phyloP scores from a whole-genome alignment of 1,140 invertebrate genomes.

The Zaprionus ornatus region DNA sequence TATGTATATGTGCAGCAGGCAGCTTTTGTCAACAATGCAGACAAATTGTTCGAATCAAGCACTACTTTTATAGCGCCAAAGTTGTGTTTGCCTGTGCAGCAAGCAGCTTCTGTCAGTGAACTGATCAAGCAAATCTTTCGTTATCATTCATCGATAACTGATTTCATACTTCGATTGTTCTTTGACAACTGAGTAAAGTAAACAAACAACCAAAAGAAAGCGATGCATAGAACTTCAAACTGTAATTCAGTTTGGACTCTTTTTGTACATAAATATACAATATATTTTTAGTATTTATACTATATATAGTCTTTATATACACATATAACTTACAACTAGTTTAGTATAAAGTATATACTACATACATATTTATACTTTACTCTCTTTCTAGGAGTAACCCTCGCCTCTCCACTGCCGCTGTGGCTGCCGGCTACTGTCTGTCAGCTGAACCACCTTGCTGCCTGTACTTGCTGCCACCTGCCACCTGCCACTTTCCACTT shows the following conservation, averaged over 20 bases:
- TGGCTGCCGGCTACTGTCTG: neutral
- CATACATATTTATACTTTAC: no score
- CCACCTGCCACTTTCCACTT: slow-evolving; percentile 8
- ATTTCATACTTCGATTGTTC: no score
- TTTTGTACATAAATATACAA: no score
- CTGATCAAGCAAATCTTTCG: neutral
- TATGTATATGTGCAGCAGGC: neutral
- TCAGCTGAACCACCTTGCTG: neutral
- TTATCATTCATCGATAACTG: no score
- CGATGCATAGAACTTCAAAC: no score
- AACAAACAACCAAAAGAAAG: no score
- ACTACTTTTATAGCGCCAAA: neutral
- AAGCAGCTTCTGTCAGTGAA: neutral
- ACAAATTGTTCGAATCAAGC: neutral
- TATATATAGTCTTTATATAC: no score
- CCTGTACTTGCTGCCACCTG: neutral
- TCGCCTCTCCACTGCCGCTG: neutral
- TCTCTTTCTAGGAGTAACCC: neutral
- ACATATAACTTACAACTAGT: no score
- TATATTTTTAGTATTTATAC: no score
- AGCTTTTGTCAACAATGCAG: neutral
- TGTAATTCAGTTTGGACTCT: no score
- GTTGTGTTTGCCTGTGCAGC: neutral
- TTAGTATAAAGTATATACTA: no score
- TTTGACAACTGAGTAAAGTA: neutral